Base-by-base conservation (phyloP, 2,888 invertebrate genomes). In the Arrhopalites spinosus region DNA sequence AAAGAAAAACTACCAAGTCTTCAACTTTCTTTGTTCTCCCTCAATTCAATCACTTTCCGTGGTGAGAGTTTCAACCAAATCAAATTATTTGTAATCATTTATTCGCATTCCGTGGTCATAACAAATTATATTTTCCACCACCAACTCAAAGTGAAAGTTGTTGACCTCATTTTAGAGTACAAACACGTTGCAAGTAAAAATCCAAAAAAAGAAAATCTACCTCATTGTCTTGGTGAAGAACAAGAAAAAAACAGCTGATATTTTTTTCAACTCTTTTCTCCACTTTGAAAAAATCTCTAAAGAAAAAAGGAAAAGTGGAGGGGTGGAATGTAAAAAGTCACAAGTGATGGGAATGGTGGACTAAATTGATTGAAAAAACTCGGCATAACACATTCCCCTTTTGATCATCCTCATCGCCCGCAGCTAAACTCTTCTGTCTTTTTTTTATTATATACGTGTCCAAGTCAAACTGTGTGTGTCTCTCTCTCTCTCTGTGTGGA, bases 301-400 rank as follows among this genome's bases (percentile, higher is more conserved):
- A 23, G 23, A 59, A 59, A 15, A 59, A n/a, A 25, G 20, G 27
- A 15, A 25, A 59, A 15, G 25, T 27, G 5, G 17, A 59, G 11
- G 36, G 36, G 36, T 11, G 11, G 36, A 36, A 36, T n/a, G 2
- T 2, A 47, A 5, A 8, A 53, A 53, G 23, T 23, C 36, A 11
- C 5, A 11, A 36, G 5, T n/a, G 23, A 53, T 20, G n/a, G 53
- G 25, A n/a, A 59, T 2, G 2, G 59, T 27, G 59, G 23, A 59
- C 36, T 25, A 59, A 59, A 59, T 20, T 59, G 59, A 59, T 56
- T 56, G 27, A 25, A 59, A 59, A 59, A 15, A 50, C 11, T 36
- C 36, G 3, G 11, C 36, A 36, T 11, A 25, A 13, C 59, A 59
- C 59, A 59, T 59, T n/a, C 59, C 50, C 15, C 36, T 36, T 36